These are phyloP conservation scores for Halichondria panicea DNA, from an alignment of 37 sponge, comb jelly and placozoan genomes.

Conservation along the genomic window DNA sequence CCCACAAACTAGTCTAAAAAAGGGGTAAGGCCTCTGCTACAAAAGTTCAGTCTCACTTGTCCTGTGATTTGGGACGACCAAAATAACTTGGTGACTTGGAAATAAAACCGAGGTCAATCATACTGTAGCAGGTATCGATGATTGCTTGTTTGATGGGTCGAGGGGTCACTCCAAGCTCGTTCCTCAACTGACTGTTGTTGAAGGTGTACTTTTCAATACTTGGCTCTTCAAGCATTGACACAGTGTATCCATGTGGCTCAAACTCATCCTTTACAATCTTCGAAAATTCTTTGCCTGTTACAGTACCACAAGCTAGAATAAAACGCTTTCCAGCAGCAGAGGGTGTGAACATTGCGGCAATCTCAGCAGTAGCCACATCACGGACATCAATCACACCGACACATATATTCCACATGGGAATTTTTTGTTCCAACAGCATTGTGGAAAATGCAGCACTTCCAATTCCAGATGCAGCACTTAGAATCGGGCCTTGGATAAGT, in stretches of 20 bases:
- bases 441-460: neutral
- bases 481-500: slow-evolving; percentile 46
- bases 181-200: no score
- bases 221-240: no score
- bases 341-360: slow-evolving; percentile 49
- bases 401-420: slow-evolving; percentile 26
- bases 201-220: no score
- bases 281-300: slow-evolving; percentile 53
- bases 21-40: no score
- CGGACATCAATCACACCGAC: slow-evolving; percentile 59
- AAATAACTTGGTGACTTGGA: slow-evolving; percentile 60
- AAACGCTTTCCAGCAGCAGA: slow-evolving; percentile 47
- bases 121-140: slow-evolving; percentile 80
- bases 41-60: no score
- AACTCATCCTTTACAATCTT: slow-evolving; percentile 45
- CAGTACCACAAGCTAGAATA: slow-evolving; percentile 9
- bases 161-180: no score
- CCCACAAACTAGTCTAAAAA: no score
- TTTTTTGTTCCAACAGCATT: slow-evolving; percentile 21
- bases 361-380: slow-evolving; percentile 68
- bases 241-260: slow-evolving; percentile 59
- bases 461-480: slow-evolving; percentile 11
- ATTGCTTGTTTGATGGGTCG: slow-evolving; percentile 42
- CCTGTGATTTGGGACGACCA: no score
- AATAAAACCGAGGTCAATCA: slow-evolving; percentile 73